A percentile compares a stretch with the other conserved stretches of the same genome.
phyloP scores from a whole-genome alignment of 1,140 invertebrate genomes.

The Matsumurasca onukii region DNA sequence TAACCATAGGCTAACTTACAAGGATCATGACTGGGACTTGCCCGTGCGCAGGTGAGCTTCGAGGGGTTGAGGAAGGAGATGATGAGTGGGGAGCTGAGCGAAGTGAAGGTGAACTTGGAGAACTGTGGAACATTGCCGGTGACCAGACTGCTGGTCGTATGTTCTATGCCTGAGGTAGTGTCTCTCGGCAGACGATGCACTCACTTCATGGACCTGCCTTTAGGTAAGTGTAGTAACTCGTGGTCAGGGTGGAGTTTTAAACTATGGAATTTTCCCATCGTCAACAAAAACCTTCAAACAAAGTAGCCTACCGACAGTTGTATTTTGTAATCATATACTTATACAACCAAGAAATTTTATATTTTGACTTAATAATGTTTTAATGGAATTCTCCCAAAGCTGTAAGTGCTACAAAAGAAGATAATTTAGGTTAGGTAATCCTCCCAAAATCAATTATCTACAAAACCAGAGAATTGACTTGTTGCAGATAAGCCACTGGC shows the following conservation, averaged over 20 bases:
- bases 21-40: constrained; percentile 28
- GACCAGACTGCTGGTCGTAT: constrained; percentile 64
- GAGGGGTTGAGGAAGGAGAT: constrained; percentile 65
- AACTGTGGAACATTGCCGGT: constrained; percentile 68
- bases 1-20: not conserved
- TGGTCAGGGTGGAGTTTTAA: too few species aligned
- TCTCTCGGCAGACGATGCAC: constrained; percentile 53
- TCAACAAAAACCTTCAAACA: too few species aligned
- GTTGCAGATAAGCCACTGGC: constrained; percentile 20
- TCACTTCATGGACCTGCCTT: constrained; percentile 39
- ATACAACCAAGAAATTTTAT: too few species aligned
- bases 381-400: too few species aligned
- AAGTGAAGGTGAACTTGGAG: constrained; percentile 63
- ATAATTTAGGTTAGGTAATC: too few species aligned
- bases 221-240: constrained; percentile 28
- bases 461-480: too few species aligned
- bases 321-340: too few species aligned
- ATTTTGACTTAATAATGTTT: too few species aligned
- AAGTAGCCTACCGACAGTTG: too few species aligned
- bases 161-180: constrained; percentile 67
- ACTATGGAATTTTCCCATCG: too few species aligned
- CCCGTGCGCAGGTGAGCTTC: constrained; percentile 60
- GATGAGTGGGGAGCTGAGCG: constrained; percentile 71
- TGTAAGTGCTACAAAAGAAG: too few species aligned
- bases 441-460: too few species aligned